phyloP scores from a whole-genome alignment of 2,113 vertebrate genomes.

The Pseudorectes ferrugineus region DNA sequence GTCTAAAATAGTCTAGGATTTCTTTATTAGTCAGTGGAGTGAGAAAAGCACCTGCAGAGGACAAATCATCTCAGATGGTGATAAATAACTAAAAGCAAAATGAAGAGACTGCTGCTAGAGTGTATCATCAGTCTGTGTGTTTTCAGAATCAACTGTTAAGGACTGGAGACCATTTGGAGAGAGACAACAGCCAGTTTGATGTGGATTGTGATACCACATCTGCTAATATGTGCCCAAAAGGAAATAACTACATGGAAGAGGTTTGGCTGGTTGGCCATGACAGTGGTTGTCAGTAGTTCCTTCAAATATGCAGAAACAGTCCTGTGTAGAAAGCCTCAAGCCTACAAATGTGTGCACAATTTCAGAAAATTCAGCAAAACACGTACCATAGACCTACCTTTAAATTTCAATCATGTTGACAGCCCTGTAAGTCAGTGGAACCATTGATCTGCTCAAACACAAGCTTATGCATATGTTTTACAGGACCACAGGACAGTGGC shows the following conservation, averaged over 20 bases:
- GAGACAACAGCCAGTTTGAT: not conserved
- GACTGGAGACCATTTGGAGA: not conserved
- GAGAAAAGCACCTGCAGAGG: not conserved
- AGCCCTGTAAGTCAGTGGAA: not conserved
- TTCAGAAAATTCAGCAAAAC: not conserved
- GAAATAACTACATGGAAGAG: not conserved
- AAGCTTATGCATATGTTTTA: not conserved
- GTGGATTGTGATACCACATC: not conserved
- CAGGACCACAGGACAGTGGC: not conserved
- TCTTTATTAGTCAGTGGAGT: not conserved
- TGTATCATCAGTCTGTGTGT: not conserved
- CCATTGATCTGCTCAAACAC: not conserved
- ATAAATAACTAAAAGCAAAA: slow-evolving; percentile 1
- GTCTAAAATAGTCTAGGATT: not conserved
- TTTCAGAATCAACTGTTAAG: not conserved
- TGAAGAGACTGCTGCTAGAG: not conserved
- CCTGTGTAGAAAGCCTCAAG: not conserved
- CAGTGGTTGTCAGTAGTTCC: not conserved
- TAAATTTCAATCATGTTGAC: not conserved
- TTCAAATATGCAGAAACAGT: not conserved
- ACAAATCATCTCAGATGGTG: not conserved
- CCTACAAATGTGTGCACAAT: not conserved
- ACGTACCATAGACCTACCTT: not conserved
- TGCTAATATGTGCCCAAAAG: not conserved
- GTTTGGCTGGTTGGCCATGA: not conserved